phyloP scores from a whole-genome alignment of 2,888 invertebrate genomes.

The Trilocha varians region DNA sequence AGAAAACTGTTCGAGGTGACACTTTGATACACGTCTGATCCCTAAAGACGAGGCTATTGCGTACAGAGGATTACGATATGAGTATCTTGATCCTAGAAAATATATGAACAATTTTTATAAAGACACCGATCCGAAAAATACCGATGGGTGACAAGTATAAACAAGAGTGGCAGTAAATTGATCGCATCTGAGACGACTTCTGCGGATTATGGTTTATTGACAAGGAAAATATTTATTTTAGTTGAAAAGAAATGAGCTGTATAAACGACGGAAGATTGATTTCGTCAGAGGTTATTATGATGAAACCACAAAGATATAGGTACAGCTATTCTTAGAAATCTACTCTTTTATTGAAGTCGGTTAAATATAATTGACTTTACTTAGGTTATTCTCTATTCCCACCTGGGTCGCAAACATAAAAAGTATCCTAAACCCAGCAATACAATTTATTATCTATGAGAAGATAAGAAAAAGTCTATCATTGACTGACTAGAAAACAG shows the following conservation, averaged over 20 bases:
- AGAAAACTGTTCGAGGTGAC: constrained; percentile 44
- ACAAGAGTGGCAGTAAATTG: not conserved
- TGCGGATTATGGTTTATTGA: not conserved
- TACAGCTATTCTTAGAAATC: too few species aligned
- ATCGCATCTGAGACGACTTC: not conserved
- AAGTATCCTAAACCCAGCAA: too few species aligned
- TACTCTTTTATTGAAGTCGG: too few species aligned
- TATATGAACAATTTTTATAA: constrained; percentile 6
- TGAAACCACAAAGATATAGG: too few species aligned
- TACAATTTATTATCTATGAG: constrained; percentile 1
- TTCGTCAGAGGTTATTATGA: too few species aligned
- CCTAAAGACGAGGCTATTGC: constrained; percentile 34
- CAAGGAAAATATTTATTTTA: too few species aligned
- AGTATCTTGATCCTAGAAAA: constrained; percentile 36
- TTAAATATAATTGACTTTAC: too few species aligned
- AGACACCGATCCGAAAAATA: constrained; percentile 1
- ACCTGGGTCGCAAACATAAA: too few species aligned
- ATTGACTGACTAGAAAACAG: not conserved
- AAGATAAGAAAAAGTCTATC: not conserved
- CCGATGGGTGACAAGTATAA: constrained; percentile 1
- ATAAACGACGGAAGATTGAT: too few species aligned
- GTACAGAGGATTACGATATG: constrained; percentile 31
- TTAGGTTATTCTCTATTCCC: too few species aligned
- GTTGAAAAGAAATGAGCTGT: too few species aligned
- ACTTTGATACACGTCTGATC: constrained; percentile 44